A percentile compares a stretch with the other conserved stretches of the same genome.
These are phyloP conservation scores for Lepilemur ruficaudatus DNA, from an alignment of 2,797 vertebrate species.

Conservation along the genomic window DNA sequence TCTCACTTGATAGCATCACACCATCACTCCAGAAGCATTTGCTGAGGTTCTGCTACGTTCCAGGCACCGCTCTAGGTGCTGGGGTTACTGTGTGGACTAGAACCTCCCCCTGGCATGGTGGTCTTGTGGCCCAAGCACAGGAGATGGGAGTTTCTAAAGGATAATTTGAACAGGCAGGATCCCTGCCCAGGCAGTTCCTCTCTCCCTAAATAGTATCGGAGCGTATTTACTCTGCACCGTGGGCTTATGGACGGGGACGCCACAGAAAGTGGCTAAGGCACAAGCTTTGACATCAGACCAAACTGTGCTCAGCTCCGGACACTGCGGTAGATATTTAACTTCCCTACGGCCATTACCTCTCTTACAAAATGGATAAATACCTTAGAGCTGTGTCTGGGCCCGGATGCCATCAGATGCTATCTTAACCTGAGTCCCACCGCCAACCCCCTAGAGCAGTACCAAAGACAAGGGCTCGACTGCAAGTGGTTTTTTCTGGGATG, in stretches of 20 bases:
- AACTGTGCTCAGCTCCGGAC: background rate
- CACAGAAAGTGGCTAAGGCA: background rate
- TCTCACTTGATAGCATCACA: too few relatives aligned
- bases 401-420: background rate
- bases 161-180: fast-evolving
- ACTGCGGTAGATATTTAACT: background rate
- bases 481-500: background rate
- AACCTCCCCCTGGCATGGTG: too few relatives aligned
- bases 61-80: too few relatives aligned
- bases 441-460: background rate
- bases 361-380: background rate
- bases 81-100: background rate
- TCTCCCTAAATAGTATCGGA: fast-evolving
- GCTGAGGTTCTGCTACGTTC: too few relatives aligned
- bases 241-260: fast-evolving
- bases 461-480: background rate
- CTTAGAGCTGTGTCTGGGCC: background rate
- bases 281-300: background rate
- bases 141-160: background rate
- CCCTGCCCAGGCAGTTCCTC: background rate
- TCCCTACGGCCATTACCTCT: fast-evolving
- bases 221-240: fast-evolving
- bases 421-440: background rate
- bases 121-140: fast-evolving
- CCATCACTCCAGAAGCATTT: background rate